phyloP scores from a whole-genome alignment of 2,113 vertebrate species.

The Hassar affinis region DNA sequence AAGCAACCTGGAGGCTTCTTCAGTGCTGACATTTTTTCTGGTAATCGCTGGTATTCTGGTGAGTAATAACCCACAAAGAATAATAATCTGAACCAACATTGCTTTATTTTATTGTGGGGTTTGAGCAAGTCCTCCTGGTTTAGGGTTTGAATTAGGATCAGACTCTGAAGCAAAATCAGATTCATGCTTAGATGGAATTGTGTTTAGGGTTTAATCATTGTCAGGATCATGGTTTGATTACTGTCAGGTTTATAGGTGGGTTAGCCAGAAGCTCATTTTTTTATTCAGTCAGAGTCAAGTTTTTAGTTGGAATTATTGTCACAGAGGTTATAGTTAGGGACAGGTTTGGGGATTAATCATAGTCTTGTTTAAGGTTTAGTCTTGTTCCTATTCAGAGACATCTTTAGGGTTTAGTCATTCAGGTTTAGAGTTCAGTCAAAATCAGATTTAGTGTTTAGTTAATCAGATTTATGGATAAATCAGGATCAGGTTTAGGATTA shows the following conservation, averaged over 20 bases:
- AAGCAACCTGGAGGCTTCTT: neutral
- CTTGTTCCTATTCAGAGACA: neutral
- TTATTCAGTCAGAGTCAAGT: neutral
- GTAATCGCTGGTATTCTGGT: slow-evolving; percentile 37
- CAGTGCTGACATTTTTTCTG: slow-evolving; percentile 31
- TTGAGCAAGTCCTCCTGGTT: neutral
- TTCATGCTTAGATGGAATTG: neutral
- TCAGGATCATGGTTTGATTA: neutral
- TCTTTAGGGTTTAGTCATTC: neutral
- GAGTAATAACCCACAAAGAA: slow-evolving; percentile 8
- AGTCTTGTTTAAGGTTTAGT: neutral
- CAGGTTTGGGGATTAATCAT: neutral
- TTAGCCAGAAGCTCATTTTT: neutral
- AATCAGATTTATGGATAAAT: neutral
- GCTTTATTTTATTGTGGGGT: neutral
- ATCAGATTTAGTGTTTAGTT: neutral
- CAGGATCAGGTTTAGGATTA: neutral
- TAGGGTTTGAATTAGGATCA: neutral
- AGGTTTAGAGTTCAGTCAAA: neutral
- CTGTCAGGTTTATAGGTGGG: neutral
- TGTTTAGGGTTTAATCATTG: neutral
- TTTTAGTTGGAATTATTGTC: neutral
- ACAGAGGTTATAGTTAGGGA: neutral
- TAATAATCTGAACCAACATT: neutral
- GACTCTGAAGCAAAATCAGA: neutral